Evolutionary conservation across 2,797 vertebrate species (phyloP), one percentile per base, ranked within the genome.

Genomic region (Sebastes steindachneri): DNA sequence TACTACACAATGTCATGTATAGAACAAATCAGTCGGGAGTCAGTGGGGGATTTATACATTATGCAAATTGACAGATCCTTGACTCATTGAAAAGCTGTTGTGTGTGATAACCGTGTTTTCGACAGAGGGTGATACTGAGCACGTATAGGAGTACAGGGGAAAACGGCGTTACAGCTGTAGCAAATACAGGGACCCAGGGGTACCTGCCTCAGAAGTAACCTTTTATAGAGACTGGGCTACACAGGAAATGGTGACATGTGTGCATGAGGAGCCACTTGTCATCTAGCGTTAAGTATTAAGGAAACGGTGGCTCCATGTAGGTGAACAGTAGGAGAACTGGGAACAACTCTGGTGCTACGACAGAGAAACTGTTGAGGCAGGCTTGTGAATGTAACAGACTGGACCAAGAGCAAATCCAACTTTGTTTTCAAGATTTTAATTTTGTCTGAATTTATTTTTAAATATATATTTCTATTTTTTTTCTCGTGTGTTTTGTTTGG

Each of bases 331-430:
- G 41, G 23, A 70, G 51, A 82, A 68, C 51, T 63, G 71, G 88
- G 80, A 90, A 84, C 86, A 88, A 84, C 72, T 78, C 3, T 86
- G 90, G 89, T 87, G 85, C 89, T 90, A 80, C 55, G 15, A 33
- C 51, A 85, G 80, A 80, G 70, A 25, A 71, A 35, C 75, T 75
- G 83, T 23, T 12, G 31, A 26, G 66, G 37, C 23, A 15, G 51
- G 79, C 31, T 58, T 79, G 73, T 82, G 87, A 89, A 90, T 87
- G 85, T 90, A 83, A 78, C 78, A 70, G 83, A 79, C 83, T 60
- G 86, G 92, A 94, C 92, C 90, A 92, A 92, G 77, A 84, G 62
- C 80, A 82, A 88, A 73, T 88, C 65, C 77, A 68, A 62, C 63
- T 64, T 80, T 64, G 15, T 80, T 55, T 72, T 79, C 48, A 26